Evolutionary conservation across 2,888 invertebrate species (phyloP), one percentile per base, ranked within the genome.

Genomic region (Macaria notata): DNA sequence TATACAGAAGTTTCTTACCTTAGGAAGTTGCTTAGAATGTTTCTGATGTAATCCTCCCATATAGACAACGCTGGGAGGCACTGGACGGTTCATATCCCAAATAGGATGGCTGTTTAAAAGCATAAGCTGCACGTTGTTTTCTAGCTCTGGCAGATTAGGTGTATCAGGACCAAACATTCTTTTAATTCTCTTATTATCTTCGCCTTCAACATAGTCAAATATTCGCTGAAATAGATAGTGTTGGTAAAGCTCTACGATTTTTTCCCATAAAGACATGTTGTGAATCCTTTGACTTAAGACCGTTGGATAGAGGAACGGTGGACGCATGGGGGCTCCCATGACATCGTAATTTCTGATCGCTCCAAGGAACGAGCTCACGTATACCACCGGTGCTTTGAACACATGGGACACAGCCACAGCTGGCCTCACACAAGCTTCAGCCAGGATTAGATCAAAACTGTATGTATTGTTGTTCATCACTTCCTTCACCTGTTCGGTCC

Each of bases 31-130:
- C 44, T 82, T 78, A 3, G 69, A 56, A 8, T 76, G 72, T 31
- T 73, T 76, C 29, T 83, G 71, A 63, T 89, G 88, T 31, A 83
- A 59, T 4, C 86, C 84, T 38, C 86, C 86, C 58, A 88, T 76
- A 55, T 79, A 81, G 0, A 88, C 59, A 3, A 85, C 66, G 54
- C 75, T 76, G 0, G 88, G 84, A 3, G 86, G 78, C 5, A 82
- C 68, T 0, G 92, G 90, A 31, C 85, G 71, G 56, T 78, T 76
- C 1, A 65, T 63, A 36, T 76, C 76, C 69, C 82, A 80, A 45
- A 83, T 56, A 3, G 84, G 82, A 69, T 89, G 79, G 0, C 72
- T 65, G 62, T 90, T 90, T 1, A 86, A 54, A 58, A 91, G 79
- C 33, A 88, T 70, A 90, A 63, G 54, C 19, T 19, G 19, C 19